phyloP scores from a whole-genome alignment of 30 jellyfish, hydroid and myxozoan genomes.

The Sanderia malayensis region DNA sequence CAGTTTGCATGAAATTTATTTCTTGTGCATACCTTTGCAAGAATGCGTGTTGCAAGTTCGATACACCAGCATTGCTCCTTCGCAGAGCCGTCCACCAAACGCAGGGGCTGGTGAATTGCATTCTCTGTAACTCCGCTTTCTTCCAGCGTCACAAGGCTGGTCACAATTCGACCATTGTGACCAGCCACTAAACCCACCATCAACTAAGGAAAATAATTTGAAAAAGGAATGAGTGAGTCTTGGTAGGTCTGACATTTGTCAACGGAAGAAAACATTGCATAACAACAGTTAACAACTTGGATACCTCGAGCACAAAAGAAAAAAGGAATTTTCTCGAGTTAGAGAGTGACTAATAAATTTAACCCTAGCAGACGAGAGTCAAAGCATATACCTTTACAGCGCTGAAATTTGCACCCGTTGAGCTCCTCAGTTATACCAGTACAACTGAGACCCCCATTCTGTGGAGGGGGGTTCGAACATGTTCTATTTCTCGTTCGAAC shows the following conservation, averaged over 20 bases:
- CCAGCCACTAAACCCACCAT: conserved; percentile 1
- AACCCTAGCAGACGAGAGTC: background rate
- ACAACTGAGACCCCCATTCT: conserved; percentile 17
- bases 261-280: background rate
- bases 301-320: background rate
- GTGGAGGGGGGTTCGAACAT: conserved; percentile 13
- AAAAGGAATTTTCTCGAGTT: too few relatives aligned
- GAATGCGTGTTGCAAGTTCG: background rate
- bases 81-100: background rate
- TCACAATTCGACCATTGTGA: background rate
- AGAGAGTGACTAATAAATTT: background rate
- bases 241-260: background rate
- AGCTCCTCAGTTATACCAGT: background rate
- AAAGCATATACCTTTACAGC: background rate
- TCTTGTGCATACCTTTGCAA: background rate
- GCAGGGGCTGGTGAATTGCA: conserved; percentile 9
- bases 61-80: background rate
- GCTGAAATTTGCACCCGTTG: background rate
- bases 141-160: conserved; percentile 10
- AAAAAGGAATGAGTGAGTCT: background rate
- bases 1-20: too few relatives aligned
- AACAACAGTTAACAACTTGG: background rate
- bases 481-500: conserved; percentile 9
- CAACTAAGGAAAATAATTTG: background rate
- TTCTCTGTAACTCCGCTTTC: background rate